Percentiles rank a stretch among this genome's conserved stretches.
Conservation (phyloP, 2,888 invertebrate genomes). For the Dicyrtomina minuta region DNA sequence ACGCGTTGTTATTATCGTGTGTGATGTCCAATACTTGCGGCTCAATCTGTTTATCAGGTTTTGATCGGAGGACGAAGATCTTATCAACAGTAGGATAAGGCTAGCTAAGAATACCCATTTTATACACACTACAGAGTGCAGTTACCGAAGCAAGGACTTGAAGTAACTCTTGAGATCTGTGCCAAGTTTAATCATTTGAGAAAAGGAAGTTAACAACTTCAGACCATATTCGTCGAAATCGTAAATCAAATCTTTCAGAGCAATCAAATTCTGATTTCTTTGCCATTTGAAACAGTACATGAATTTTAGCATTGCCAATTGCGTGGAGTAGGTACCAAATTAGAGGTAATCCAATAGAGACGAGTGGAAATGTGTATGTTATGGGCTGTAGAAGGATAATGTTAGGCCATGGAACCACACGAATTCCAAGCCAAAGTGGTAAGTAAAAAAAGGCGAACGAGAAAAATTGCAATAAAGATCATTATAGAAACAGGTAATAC, state of each 20-base stretch:
- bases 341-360: slow-evolving; percentile 81
- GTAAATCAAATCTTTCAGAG: slow-evolving; percentile 58
- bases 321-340: slow-evolving; percentile 84
- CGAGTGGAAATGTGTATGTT: slow-evolving; percentile 74
- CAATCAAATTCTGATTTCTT: slow-evolving; percentile 30
- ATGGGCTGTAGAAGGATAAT: slow-evolving; percentile 73
- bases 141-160: slow-evolving; percentile 90
- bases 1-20: slow-evolving; percentile 85
- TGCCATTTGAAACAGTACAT: slow-evolving; percentile 24
- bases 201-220: slow-evolving; percentile 72
- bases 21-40: slow-evolving; percentile 85
- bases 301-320: slow-evolving; percentile 74
- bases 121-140: slow-evolving; percentile 92
- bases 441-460: slow-evolving; percentile 68
- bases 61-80: slow-evolving; percentile 73
- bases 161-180: slow-evolving; percentile 83
- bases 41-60: slow-evolving; percentile 35
- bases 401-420: slow-evolving; percentile 69
- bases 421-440: slow-evolving; percentile 63
- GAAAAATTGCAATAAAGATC: slow-evolving; percentile 66
- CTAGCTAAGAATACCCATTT: slow-evolving; percentile 89
- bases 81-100: slow-evolving; percentile 98
- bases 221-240: slow-evolving; percentile 64
- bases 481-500: slow-evolving; percentile 47
- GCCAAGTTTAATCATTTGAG: slow-evolving; percentile 74